A percentile compares a stretch with the other conserved stretches of the same genome.
phyloP scores from a whole-genome alignment of 2,888 invertebrate species.

The Drosophila atripex region DNA sequence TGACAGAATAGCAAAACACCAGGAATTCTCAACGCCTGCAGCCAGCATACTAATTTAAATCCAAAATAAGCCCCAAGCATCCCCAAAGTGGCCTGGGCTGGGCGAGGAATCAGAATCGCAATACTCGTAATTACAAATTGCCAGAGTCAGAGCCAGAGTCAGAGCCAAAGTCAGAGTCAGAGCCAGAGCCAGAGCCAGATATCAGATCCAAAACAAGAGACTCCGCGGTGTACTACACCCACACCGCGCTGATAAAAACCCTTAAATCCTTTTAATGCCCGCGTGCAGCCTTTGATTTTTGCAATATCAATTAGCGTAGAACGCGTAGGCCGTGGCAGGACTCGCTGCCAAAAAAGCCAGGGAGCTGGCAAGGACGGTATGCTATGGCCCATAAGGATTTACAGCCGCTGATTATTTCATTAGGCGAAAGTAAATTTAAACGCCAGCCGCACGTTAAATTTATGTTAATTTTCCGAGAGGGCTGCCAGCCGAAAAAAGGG shows the following conservation, averaged over 20 bases:
- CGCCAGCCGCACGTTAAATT: constrained; percentile 64
- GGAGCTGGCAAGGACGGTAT: not conserved
- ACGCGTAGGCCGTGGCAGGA: constrained; percentile 43
- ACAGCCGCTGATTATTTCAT: constrained; percentile 70
- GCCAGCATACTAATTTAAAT: constrained; percentile 58
- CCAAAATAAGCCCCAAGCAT: constrained; percentile 3
- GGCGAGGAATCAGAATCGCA: constrained; percentile 24
- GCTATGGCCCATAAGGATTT: constrained; percentile 47
- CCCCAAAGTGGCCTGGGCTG: not conserved
- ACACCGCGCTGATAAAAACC: constrained; percentile 24
- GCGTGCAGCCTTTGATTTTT: constrained; percentile 68
- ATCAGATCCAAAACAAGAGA: too few relatives aligned
- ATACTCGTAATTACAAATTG: constrained; percentile 60
- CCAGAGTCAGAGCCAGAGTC: constrained; percentile 31
- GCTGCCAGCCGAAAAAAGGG: constrained; percentile 34
- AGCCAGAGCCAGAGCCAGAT: constrained; percentile 1
- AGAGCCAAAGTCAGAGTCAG: not conserved
- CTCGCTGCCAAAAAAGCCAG: constrained; percentile 10
- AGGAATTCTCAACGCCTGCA: constrained; percentile 5
- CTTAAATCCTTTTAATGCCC: constrained; percentile 54
- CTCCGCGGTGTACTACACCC: not conserved
- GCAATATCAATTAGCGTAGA: constrained; percentile 73
- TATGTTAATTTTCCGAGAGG: constrained; percentile 64
- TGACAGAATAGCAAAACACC: constrained; percentile 8
- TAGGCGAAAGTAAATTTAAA: constrained; percentile 65